phyloP scores from a whole-genome alignment of 2,113 vertebrate species.

The Paramisgurnus dabryanus region DNA sequence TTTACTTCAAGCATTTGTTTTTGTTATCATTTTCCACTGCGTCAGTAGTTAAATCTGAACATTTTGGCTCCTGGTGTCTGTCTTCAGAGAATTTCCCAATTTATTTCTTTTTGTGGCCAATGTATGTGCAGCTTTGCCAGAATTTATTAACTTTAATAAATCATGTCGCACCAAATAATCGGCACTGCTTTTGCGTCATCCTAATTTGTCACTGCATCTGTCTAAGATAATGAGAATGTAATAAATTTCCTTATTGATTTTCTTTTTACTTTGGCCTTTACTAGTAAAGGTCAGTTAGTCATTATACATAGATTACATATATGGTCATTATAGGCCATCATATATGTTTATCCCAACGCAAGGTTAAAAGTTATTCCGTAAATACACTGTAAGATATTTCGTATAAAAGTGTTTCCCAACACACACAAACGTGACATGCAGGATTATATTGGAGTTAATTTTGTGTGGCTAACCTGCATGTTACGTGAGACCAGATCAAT shows the following conservation, averaged over 20 bases:
- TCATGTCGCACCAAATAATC: constrained; percentile 5
- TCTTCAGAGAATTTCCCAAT: not conserved
- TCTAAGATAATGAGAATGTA: not conserved
- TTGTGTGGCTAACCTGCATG: not conserved
- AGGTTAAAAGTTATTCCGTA: too few relatives aligned
- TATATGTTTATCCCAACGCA: too few relatives aligned
- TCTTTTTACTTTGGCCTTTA: not conserved
- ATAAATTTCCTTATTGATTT: not conserved
- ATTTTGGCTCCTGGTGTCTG: not conserved
- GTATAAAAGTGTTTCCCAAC: too few relatives aligned
- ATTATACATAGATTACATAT: not conserved
- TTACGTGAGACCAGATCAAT: not conserved
- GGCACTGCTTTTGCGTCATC: not conserved
- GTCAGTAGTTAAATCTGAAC: constrained; percentile 5
- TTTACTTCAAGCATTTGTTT: not conserved
- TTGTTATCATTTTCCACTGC: not conserved
- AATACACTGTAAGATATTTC: too few relatives aligned
- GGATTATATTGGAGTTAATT: not conserved
- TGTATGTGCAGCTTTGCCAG: not conserved
- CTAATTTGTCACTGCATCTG: not conserved
- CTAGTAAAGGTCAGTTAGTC: not conserved
- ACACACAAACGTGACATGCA: not conserved
- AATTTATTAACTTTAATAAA: not conserved
- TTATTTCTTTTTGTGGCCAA: not conserved
- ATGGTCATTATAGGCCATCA: too few relatives aligned